Conservation (phyloP, 2,113 vertebrate species). For the Candoia aspera region DNA sequence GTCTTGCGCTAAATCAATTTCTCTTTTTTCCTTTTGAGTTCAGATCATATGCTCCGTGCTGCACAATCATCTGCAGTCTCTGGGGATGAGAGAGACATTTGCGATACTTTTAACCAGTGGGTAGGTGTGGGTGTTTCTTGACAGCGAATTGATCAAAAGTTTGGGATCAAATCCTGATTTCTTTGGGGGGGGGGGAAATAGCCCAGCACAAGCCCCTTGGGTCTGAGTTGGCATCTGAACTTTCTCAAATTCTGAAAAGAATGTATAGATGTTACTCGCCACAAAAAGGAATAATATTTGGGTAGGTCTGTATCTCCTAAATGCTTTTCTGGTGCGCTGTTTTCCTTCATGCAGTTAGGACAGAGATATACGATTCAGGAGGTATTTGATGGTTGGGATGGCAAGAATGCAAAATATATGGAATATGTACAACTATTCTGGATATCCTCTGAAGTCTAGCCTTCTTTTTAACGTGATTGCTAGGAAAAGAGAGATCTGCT, state of each 20-base stretch:
- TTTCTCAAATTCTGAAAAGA: background rate
- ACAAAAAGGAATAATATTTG: background rate
- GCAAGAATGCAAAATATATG: no score
- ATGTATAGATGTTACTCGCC: background rate
- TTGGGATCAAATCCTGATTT: background rate
- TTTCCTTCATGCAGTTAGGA: no score
- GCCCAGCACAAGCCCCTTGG: background rate
- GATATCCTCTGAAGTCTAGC: no score
- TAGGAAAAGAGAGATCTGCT: background rate
- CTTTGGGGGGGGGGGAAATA: background rate
- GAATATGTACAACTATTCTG: no score
- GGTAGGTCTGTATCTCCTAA: no score
- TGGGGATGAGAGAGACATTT: conserved; percentile 78
- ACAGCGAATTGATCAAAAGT: background rate
- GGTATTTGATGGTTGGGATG: no score
- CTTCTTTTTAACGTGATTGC: no score
- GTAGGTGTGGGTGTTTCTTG: conserved; percentile 70
- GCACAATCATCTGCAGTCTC: conserved; percentile 47
- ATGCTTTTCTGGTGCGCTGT: no score
- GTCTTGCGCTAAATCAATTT: conserved; percentile 33
- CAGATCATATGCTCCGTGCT: conserved; percentile 63
- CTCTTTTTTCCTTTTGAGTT: conserved; percentile 54
- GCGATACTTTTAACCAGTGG: conserved; percentile 91
- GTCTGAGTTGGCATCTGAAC: background rate
- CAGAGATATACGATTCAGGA: no score